A percentile compares a stretch with the other conserved stretches of the same genome.
phyloP scores from a whole-genome alignment of 2,797 vertebrate genomes.

The Chelon labrosus region DNA sequence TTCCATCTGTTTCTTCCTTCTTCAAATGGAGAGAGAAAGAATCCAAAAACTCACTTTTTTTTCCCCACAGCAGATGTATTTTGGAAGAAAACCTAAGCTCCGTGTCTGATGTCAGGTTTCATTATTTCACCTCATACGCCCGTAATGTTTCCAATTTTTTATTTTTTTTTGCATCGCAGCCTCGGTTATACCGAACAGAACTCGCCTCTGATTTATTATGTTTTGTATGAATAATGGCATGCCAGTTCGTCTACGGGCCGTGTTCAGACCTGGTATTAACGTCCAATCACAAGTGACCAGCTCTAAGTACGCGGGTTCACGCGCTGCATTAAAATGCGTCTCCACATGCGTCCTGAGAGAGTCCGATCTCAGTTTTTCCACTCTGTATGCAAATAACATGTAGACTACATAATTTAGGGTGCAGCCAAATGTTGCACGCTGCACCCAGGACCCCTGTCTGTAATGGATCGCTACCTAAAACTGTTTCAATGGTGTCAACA shows the following conservation, averaged over 20 bases:
- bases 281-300: no score
- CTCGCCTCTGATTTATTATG: slow-evolving; percentile 50
- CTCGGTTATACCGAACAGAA: slow-evolving; percentile 25
- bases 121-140: slow-evolving; percentile 4
- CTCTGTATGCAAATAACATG: no score
- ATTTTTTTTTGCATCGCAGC: slow-evolving; percentile 23
- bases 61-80: slow-evolving; percentile 29
- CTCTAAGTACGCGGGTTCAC: no score
- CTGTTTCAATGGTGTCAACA: no score
- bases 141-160: slow-evolving; percentile 1
- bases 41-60: slow-evolving; percentile 34
- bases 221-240: slow-evolving; percentile 38
- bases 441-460: no score
- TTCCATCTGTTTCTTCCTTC: slow-evolving; percentile 66
- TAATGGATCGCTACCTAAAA: no score
- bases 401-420: no score
- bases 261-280: no score
- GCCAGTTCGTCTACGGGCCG: slow-evolving; percentile 14
- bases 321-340: no score
- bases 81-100: slow-evolving; percentile 6
- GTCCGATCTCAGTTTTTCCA: no score
- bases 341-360: no score
- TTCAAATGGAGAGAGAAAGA: slow-evolving; percentile 27
- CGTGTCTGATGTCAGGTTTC: slow-evolving; percentile 11
- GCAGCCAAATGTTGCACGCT: no score